Evolutionary conservation across 2,113 vertebrate genomes (phyloP).

Genomic region (Neodon shergylaensis): DNA sequence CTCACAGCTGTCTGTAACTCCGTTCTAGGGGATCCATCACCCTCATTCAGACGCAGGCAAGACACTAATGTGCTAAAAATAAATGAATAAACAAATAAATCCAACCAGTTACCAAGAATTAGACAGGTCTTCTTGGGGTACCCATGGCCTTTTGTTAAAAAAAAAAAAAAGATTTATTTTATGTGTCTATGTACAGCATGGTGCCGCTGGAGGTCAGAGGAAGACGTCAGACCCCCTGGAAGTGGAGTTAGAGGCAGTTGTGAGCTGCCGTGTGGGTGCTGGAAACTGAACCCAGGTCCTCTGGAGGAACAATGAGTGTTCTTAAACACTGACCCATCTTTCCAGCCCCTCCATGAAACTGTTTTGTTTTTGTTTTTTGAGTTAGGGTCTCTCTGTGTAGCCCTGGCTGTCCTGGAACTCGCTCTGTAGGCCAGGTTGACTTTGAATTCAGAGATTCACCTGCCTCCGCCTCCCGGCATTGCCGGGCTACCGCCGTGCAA

Average conservation of each 20-base stretch:
- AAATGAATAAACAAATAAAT: not conserved
- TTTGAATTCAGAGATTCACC: not conserved
- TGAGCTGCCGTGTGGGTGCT: not conserved
- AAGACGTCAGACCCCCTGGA: not conserved
- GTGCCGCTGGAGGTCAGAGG: not conserved
- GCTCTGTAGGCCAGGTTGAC: not conserved
- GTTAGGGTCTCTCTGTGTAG: not conserved
- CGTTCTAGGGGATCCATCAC: too few relatives aligned
- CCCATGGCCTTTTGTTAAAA: not conserved
- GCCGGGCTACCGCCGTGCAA: not conserved
- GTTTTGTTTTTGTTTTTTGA: not conserved
- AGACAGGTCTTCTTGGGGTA: not conserved
- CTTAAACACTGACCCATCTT: not conserved
- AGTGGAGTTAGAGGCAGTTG: not conserved
- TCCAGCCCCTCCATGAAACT: not conserved
- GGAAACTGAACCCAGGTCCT: not conserved
- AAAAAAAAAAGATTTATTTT: not conserved
- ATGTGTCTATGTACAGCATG: not conserved
- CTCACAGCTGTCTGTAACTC: not conserved
- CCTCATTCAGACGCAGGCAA: too few relatives aligned
- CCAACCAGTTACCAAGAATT: not conserved
- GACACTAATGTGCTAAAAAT: too few relatives aligned
- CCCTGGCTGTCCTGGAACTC: not conserved
- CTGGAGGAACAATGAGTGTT: not conserved
- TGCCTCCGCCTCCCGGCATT: not conserved